phyloP scores from a whole-genome alignment of 2,888 invertebrate species.

The Acanthosepion lycidas region DNA sequence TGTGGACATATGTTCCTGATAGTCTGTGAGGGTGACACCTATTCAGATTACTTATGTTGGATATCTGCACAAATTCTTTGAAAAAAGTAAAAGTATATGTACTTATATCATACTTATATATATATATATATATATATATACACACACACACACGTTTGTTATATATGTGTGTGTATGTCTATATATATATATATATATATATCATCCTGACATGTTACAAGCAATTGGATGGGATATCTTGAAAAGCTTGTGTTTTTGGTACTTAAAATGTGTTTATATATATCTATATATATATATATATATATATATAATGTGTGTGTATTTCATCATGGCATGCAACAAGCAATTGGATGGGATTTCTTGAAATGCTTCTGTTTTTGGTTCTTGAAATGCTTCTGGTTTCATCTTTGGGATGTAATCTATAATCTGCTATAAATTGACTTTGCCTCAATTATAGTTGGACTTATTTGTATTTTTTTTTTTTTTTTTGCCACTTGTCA shows the following conservation, averaged over 20 bases:
- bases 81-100: neutral
- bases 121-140: too few species aligned
- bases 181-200: too few species aligned
- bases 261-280: too few species aligned
- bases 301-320: neutral
- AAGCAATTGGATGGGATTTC: neutral
- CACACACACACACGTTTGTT: too few species aligned
- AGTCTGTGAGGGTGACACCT: slow-evolving; percentile 33
- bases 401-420: neutral
- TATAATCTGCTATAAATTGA: slow-evolving; percentile 20
- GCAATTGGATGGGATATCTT: neutral
- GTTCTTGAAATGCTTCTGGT: neutral
- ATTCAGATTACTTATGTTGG: neutral
- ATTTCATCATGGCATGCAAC: neutral
- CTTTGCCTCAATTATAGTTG: neutral
- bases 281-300: too few species aligned
- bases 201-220: neutral
- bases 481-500: neutral
- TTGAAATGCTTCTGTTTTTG: neutral
- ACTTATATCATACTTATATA: too few species aligned
- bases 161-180: too few species aligned
- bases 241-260: neutral
- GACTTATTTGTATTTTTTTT: neutral
- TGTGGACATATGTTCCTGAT: neutral
- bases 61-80: neutral